These are phyloP conservation scores for Oreochromis aureus DNA, from an alignment of 2,113 vertebrate species.

Conservation along the genomic window DNA sequence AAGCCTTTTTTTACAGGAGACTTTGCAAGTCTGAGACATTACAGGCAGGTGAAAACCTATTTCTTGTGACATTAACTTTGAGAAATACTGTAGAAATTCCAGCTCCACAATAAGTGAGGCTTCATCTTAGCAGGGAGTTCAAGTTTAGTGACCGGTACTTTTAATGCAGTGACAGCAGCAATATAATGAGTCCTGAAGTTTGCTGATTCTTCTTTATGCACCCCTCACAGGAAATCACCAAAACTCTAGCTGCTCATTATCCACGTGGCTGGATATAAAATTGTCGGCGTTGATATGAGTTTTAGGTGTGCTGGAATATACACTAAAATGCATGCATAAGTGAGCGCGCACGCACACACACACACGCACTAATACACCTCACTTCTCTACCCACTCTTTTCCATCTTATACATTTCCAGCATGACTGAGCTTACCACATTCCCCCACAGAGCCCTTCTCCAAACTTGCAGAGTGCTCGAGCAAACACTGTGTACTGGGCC, in stretches of 20 bases:
- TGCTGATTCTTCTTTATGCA: slow-evolving; percentile 56
- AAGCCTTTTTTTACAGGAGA: neutral
- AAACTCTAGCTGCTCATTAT: slow-evolving; percentile 66
- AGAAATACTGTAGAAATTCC: neutral
- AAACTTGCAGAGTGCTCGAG: slow-evolving; percentile 61
- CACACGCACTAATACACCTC: neutral
- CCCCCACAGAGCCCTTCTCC: slow-evolving; percentile 63
- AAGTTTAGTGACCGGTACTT: slow-evolving; percentile 56
- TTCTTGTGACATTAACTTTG: neutral
- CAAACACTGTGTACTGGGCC: slow-evolving; percentile 62
- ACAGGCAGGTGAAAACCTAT: neutral
- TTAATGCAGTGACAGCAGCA: slow-evolving; percentile 67
- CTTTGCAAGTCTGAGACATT: neutral
- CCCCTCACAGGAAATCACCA: slow-evolving; percentile 61
- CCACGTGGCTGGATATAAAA: slow-evolving; percentile 43
- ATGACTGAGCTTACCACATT: slow-evolving; percentile 51
- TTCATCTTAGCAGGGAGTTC: slow-evolving; percentile 5
- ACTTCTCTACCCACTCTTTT: slow-evolving; percentile 35
- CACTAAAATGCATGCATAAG: neutral
- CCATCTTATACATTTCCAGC: slow-evolving; percentile 49
- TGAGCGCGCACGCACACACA: neutral
- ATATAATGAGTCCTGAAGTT: slow-evolving; percentile 63
- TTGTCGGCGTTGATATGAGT: slow-evolving; percentile 15
- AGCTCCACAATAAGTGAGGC: neutral
- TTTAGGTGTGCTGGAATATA: neutral